These are phyloP conservation scores for Aspidiotus rigidus DNA, from an alignment of 2,888 invertebrate species.

Conservation along the genomic window DNA sequence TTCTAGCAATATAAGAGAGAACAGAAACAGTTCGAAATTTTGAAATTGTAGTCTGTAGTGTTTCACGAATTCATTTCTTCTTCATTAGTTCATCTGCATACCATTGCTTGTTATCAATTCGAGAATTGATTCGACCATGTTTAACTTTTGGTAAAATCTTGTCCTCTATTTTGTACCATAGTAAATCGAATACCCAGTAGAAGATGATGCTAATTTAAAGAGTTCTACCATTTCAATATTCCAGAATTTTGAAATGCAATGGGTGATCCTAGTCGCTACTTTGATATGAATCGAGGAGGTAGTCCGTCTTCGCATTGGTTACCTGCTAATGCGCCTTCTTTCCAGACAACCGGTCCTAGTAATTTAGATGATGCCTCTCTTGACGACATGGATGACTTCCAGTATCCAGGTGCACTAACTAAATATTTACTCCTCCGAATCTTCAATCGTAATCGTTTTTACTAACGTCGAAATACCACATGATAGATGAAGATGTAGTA, in stretches of 20 bases:
- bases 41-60: too few species aligned
- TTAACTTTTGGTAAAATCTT: too few species aligned
- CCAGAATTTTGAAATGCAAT: background rate
- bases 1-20: too few species aligned
- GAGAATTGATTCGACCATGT: too few species aligned
- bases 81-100: too few species aligned
- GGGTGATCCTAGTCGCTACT: conserved; percentile 12
- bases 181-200: too few species aligned
- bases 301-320: conserved; percentile 23
- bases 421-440: background rate
- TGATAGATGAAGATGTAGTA: conserved; percentile 3
- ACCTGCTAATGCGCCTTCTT: conserved; percentile 3
- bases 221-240: too few species aligned
- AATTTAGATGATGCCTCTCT: background rate
- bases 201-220: too few species aligned
- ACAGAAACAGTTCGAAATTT: too few species aligned
- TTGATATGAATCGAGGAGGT: background rate
- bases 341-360: background rate
- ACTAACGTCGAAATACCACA: background rate
- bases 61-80: too few species aligned
- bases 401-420: background rate
- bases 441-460: background rate
- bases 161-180: too few species aligned
- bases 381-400: background rate
- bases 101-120: too few species aligned